These are phyloP conservation scores for Drosophila pectinifera DNA, from an alignment of 1,140 invertebrate species.

Conservation along the genomic window DNA sequence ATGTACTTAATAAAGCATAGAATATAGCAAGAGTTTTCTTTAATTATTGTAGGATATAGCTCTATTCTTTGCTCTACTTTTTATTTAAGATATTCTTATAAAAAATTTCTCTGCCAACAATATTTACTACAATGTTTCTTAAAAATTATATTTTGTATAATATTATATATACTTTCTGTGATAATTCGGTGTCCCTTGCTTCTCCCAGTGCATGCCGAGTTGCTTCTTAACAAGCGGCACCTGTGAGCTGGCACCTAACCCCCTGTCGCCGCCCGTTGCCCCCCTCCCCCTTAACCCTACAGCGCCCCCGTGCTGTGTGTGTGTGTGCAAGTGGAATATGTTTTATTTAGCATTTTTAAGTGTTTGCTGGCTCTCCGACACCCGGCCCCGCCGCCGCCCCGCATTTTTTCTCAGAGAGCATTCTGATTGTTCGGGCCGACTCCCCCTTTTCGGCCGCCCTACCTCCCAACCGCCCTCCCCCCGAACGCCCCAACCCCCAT, in stretches of 20 bases:
- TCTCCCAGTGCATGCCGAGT: conserved; percentile 30
- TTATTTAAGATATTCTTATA: neutral
- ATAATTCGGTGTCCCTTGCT: no score
- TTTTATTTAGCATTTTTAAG: conserved; percentile 84
- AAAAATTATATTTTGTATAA: no score
- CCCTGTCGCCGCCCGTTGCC: conserved; percentile 2
- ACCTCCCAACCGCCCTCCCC: neutral
- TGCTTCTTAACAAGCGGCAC: conserved; percentile 79
- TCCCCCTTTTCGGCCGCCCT: neutral
- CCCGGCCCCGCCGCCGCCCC: conserved; percentile 2
- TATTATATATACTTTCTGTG: no score
- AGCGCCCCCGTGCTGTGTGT: conserved; percentile 6
- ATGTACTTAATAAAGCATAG: no score
- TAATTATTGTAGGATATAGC: no score
- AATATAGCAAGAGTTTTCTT: no score
- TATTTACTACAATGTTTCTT: no score
- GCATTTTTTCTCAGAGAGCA: conserved; percentile 12
- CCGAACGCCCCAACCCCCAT: neutral
- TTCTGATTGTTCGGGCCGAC: conserved; percentile 46
- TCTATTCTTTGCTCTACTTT: no score
- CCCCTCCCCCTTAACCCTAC: conserved; percentile 2
- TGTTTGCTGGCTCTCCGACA: conserved; percentile 69
- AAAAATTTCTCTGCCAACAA: no score
- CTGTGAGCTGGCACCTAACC: conserved; percentile 72
- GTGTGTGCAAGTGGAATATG: conserved; percentile 78